Evolutionary conservation across 2,888 invertebrate genomes (phyloP), one percentile per base, ranked within the genome.

Genomic region (Protodeltote pygarga): DNA sequence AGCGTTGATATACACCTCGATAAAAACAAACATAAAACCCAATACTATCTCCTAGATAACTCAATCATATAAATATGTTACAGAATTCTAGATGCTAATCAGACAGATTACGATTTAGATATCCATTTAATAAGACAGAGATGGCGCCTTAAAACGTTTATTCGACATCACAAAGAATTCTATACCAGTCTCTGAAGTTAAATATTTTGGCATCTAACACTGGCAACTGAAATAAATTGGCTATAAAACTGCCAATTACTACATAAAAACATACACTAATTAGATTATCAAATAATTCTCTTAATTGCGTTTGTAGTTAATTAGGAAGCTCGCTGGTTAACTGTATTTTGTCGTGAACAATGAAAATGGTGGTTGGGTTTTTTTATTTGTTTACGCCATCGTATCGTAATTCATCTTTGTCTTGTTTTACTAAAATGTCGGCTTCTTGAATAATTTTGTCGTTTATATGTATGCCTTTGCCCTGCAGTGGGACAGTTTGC

Each of bases 171-270:
- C 10, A 16, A 20, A 1, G 13, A 37, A 34, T 17, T 24, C 19
- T 14, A 23, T 10, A n/a, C 15, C 10, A 16, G n/a, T 10, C 14
- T 24, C 3, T 2, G 9, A 16, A 5, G 1, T 16, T 10, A 31
- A 40, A 48, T 41, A 38, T 38, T 34, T 55, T 63, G 45, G 45
- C 59, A 50, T 13, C 17, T 3, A 14, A 32, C 16, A 6, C 19
- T 23, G 47, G 15, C 54, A 39, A 32, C 19, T 17, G 2, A 40
- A 27, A 41, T 8, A 19, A 35, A 34, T 21, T 34, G 23, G 24
- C 13, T 9, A 11, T 24, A 21, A 45, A 39, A 38, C 20, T 21
- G 21, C 13, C 35, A 49, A 40, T 29, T 19, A 17, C 17, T 25
- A 21, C 10, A 41, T 6, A 4, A 27, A 40, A 41, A 8, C n/a